Conservation (phyloP, 37 sponge, comb jelly and placozoan species). For the Diacarnus erythraeanus region DNA sequence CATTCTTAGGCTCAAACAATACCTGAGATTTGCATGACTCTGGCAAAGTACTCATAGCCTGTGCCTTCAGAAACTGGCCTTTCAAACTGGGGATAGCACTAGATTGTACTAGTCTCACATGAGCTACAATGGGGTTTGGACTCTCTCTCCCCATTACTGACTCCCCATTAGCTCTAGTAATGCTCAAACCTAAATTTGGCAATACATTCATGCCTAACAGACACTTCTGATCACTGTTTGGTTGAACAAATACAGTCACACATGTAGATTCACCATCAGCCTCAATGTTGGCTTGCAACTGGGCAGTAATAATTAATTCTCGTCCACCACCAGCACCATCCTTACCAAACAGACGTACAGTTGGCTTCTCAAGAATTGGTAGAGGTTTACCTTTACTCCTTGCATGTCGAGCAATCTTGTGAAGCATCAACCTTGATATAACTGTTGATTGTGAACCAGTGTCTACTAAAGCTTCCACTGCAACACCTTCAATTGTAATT, state of each 20-base stretch:
- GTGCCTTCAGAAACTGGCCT: neutral
- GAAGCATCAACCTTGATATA: neutral
- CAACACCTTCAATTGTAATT: neutral
- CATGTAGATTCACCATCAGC: neutral
- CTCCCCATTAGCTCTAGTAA: neutral
- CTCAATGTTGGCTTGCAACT: neutral
- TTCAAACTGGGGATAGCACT: neutral
- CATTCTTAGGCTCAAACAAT: neutral
- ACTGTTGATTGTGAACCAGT: conserved; percentile 2
- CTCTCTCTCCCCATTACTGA: neutral
- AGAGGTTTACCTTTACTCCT: neutral
- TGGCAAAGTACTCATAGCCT: neutral
- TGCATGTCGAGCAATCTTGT: neutral
- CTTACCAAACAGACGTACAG: neutral
- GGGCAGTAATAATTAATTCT: conserved; percentile 2
- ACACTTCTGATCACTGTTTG: conserved; percentile 6
- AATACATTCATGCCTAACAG: conserved; percentile 4
- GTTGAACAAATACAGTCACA: conserved; percentile 19
- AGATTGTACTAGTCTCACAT: neutral
- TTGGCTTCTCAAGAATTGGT: neutral
- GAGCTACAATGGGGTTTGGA: neutral
- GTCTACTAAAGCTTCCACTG: neutral
- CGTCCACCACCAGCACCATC: neutral
- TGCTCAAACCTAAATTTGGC: neutral
- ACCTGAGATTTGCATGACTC: neutral